Evolutionary conservation across 2,797 vertebrate genomes (phyloP).

Genomic region (Mastacembelus armatus): DNA sequence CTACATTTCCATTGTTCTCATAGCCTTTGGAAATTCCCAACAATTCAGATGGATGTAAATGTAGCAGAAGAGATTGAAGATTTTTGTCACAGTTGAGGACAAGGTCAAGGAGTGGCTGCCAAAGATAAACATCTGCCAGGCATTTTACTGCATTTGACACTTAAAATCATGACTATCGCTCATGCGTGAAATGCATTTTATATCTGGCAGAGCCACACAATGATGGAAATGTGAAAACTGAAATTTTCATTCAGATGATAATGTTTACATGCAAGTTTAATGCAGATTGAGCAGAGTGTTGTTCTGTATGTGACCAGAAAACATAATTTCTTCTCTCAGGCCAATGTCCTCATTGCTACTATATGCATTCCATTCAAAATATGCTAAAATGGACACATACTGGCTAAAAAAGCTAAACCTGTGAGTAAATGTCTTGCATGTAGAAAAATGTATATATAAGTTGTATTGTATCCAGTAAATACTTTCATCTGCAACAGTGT

Average conservation of each 20-base stretch:
- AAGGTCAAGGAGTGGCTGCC: slow-evolving; percentile 1
- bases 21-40: slow-evolving; percentile 23
- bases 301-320: slow-evolving; percentile 5
- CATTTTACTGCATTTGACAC: not conserved
- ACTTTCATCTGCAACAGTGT: not conserved
- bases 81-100: not conserved
- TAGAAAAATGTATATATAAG: too few relatives aligned
- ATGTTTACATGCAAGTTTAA: slow-evolving; percentile 25
- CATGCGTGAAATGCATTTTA: slow-evolving; percentile 9
- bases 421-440: not conserved
- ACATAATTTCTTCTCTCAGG: slow-evolving; percentile 2
- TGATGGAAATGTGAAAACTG: slow-evolving; percentile 15
- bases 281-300: slow-evolving; percentile 31
- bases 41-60: slow-evolving; percentile 22
- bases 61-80: slow-evolving; percentile 19
- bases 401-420: not conserved
- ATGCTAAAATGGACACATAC: not conserved
- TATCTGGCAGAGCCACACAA: slow-evolving; percentile 32
- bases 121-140: slow-evolving; percentile 24
- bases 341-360: slow-evolving; percentile 5
- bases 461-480: not conserved
- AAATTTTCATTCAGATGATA: slow-evolving; percentile 43
- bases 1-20: slow-evolving; percentile 37
- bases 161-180: slow-evolving; percentile 10
- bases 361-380: not conserved